Conservation (phyloP, 2,797 vertebrate genomes). For the Pterois miles region DNA sequence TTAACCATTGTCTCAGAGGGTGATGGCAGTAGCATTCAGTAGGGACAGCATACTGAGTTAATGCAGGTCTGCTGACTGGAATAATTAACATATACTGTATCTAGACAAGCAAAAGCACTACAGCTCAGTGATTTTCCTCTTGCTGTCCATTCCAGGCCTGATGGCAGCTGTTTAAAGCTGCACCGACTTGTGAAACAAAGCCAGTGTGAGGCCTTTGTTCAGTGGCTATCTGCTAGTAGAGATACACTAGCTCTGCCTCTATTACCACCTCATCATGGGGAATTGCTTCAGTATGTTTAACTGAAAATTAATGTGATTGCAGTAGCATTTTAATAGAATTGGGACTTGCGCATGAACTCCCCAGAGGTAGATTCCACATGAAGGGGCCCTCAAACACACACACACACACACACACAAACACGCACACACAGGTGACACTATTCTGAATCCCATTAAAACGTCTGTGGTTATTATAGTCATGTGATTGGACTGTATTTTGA, state of each 20-base stretch:
- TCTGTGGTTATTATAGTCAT: constrained; percentile 43
- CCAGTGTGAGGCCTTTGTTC: neutral
- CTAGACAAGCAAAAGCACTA: neutral
- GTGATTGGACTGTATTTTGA: constrained; percentile 49
- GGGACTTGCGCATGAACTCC: constrained; percentile 23
- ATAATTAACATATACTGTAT: neutral
- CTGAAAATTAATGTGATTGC: constrained; percentile 46
- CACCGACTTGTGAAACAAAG: constrained; percentile 7
- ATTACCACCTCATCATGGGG: constrained; percentile 30
- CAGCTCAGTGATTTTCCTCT: neutral
- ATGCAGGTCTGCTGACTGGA: neutral
- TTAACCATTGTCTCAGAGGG: too few species aligned
- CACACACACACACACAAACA: neutral
- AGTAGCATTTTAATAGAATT: constrained; percentile 43
- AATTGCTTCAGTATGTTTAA: constrained; percentile 44
- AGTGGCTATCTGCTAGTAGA: neutral
- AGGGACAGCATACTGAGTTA: too few species aligned
- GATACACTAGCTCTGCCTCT: constrained; percentile 19
- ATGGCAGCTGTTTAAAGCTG: neutral
- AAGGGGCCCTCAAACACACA: neutral
- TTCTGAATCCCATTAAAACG: constrained; percentile 52
- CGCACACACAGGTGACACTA: constrained; percentile 21
- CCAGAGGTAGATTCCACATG: constrained; percentile 34
- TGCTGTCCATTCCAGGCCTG: neutral
- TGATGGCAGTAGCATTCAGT: too few species aligned